Evolutionary conservation across 2,797 vertebrate species (phyloP).

Genomic region (Alauda arvensis): DNA sequence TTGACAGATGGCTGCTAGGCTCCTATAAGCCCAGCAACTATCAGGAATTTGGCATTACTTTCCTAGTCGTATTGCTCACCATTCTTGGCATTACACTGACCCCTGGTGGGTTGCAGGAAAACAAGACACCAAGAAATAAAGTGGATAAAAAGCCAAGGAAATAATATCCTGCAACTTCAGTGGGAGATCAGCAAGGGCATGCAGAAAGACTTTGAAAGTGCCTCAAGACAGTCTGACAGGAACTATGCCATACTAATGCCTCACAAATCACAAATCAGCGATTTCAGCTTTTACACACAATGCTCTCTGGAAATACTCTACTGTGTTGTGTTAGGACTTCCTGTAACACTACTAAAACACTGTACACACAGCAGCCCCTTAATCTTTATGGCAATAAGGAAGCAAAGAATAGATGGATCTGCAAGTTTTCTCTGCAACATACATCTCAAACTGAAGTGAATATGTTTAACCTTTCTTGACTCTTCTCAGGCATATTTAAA

Average conservation of each 20-base stretch:
- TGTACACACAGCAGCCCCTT: background rate
- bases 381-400: background rate
- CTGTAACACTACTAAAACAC: background rate
- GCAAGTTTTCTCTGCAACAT: background rate
- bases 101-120: conserved; percentile 23
- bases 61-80: background rate
- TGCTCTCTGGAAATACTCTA: background rate
- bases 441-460: background rate
- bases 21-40: background rate
- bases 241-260: background rate
- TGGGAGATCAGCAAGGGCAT: background rate
- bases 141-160: background rate
- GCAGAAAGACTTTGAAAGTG: background rate
- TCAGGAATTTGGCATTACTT: background rate
- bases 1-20: background rate
- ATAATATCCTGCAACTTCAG: background rate
- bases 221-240: background rate
- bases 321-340: background rate
- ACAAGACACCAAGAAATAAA: background rate
- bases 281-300: background rate
- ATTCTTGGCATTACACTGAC: conserved; percentile 37
- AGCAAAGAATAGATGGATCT: background rate
- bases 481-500: background rate
- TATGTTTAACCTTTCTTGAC: background rate
- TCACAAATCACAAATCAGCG: background rate